Base-by-base conservation (phyloP, 2,113 vertebrate genomes). In the Lonchura striata region DNA sequence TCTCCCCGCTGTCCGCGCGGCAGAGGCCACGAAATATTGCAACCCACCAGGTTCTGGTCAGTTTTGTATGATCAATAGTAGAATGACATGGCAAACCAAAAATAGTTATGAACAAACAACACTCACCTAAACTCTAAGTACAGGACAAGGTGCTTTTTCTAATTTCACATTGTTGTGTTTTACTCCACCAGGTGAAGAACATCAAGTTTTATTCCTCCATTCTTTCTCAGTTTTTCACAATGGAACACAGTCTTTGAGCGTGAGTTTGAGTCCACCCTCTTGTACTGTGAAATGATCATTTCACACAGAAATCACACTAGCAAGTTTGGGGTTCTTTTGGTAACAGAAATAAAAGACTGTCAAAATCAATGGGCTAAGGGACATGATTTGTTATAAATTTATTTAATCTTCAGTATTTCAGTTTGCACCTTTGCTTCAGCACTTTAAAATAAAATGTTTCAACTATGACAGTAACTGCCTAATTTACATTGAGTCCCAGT, bases 381-480 rank as follows among this genome's bases (percentile, higher is more conserved):
- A 97, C 80, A 95, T 76, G 46, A 92, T 96, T 94, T 95, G 91
- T 96, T 97, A 96, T 47, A 97, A 97, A 97, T 97, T 98, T 97
- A 97, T 97, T 97, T 97, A 96, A 97, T 96, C 97, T 96, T 96
- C 93, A 97, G 94, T 88, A 96, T 95, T 72, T 96, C 92, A 98
- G 95, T 92, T 96, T 95, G 97, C 95, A 98, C 93, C 96, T 97
- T 97, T 96, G 94, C 87, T 97, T 96, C 97, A 97, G 94, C 96
- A 97, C 94, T 97, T 97, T 90, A 97, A 98, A 97, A 93, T 94
- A 96, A 96, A 94, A 94, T 85, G 92, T 95, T 96, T 97, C 82
- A 77, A 89, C 83, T 94, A 71, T 92, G 94, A 97, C 96, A 97
- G 92, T 65, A 92, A 96, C 93, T 95, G 97, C 94, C 96, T 95